Conservation (phyloP, 1,140 invertebrate species). For the Leptinotarsa undecemlineata region DNA sequence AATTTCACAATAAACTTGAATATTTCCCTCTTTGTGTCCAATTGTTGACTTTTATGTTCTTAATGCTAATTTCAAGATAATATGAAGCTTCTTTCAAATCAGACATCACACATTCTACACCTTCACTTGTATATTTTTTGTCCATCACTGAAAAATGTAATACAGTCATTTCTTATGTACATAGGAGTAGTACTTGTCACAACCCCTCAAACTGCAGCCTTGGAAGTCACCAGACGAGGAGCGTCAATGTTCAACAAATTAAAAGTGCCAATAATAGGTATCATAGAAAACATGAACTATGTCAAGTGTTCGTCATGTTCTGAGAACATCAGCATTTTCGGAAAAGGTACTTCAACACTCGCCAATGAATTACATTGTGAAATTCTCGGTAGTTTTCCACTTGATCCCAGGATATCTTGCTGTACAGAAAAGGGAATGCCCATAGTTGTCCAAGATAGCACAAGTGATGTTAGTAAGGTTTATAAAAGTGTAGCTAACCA, state of each 20-base stretch:
- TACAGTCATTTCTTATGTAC: conserved; percentile 34
- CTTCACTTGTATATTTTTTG: too few relatives aligned
- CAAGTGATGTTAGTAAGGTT: conserved; percentile 61
- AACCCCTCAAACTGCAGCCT: conserved; percentile 80
- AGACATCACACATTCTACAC: too few relatives aligned
- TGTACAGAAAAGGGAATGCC: conserved; percentile 78
- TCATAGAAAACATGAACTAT: conserved; percentile 85
- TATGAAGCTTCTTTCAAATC: too few relatives aligned
- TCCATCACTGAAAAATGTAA: background rate
- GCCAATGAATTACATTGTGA: conserved; percentile 61
- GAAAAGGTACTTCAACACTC: conserved; percentile 60
- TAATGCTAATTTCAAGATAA: too few relatives aligned
- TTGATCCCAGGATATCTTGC: conserved; percentile 71
- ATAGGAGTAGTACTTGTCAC: conserved; percentile 80
- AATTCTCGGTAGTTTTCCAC: conserved; percentile 74
- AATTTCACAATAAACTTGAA: too few relatives aligned
- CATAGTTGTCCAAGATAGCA: conserved; percentile 71
- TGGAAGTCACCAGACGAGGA: conserved; percentile 80
- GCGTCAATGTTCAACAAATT: conserved; percentile 81
- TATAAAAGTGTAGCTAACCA: conserved; percentile 63
- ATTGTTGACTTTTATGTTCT: too few relatives aligned
- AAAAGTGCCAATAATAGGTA: conserved; percentile 76
- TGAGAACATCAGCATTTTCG: conserved; percentile 65
- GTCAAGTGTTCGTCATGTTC: conserved; percentile 74
- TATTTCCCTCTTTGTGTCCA: too few relatives aligned